Base-by-base conservation (phyloP, 2,888 invertebrate genomes). In the Trissolcus japonicus region DNA sequence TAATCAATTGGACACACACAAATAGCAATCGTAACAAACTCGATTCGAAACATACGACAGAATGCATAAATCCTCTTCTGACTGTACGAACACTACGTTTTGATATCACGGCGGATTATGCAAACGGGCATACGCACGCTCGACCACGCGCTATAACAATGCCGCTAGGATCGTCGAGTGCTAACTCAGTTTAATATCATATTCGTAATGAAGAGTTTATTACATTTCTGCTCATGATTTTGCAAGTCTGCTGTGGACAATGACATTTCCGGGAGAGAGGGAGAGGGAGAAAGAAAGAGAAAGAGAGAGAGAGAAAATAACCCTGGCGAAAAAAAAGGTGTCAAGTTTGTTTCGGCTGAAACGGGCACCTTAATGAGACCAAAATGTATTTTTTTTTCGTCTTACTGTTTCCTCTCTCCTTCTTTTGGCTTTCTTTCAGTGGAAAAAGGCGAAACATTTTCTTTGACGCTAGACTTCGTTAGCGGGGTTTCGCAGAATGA, bases 161-260 rank as follows among this genome's bases (percentile, higher is more conserved):
- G 16, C 40, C n/a, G 17, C 57, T 41, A 57, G 41, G 57, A 57
- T 71, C 29, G 13, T n/a, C 6, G 17, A 41, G 41, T 35, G 41
- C 55, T 16, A 57, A 53, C 63, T 59, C 59, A 59, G 61, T 72
- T 72, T 40, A 59, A 53, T 63, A 59, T 72, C 63, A 63, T 63
- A 72, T 72, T 72, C 62, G 53, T 72, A 54, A 72, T 57, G 59
- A 72, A 59, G 43, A 46, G 59, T 63, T 63, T 72, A 72, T 72
- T 72, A 40, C 57, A 57, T 29, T 17, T 19, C 40, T 17, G 55
- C 19, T 40, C 41, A 50, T 54, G 61, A 48, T 46, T 41, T 46
- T 61, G 55, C 54, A 55, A 48, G 55, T 25, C 46, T 61, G 46
- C 16, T 54, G 7, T 21, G 16, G 17, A 69, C 56, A 56, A 61